Evolutionary conservation across 2,797 vertebrate genomes (phyloP), one percentile per base, ranked within the genome.

Genomic region (Thamnophis elegans): DNA sequence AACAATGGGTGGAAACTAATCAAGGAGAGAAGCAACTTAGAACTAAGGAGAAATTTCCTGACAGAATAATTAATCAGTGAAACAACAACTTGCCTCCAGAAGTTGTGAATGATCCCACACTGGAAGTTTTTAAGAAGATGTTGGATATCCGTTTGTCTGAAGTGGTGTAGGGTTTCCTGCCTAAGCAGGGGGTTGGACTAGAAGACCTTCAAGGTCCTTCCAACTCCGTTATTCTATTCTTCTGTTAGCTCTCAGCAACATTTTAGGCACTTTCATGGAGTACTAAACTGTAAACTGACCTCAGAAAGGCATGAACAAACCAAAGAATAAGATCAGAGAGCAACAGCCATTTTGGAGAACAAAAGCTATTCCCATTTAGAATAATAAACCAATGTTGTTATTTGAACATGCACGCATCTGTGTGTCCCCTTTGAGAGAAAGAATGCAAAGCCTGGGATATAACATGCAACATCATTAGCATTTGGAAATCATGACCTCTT

Each of bases 251-350:
- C 94, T 65, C 16, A 32, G 0, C 53, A 62, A 91, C 85, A 85
- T 59, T 0, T 1, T 60, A n/a, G 22, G 60, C 12, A n/a, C n/a
- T 88, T 87, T 88, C 55, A 18, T 32, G 54, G 26, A n/a, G 28
- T 20, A 54, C 25, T 55, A 91, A 96, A 89, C 86, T 68, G 91
- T 55, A 90, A 96, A 89, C 87, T 68, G 92, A 94, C 87, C 92
- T 91, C 90, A 85, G 55, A 91, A 54, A 92, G 1, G 73, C 36
- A 82, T 32, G 92, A 88, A 32, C 1, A 86, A 73, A 59, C 28
- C 3, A 0, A 93, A 92, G 94, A 92, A 82, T n/a, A 88, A 89
- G 92, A 90, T 78, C 0, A 0, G 7, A 93, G 60, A 18, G 20
- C 91, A 3, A 16, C 51, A 59, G 0, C 0, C n/a, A 91, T 18